Percentiles rank a stretch among this genome's conserved stretches.
Evolutionary conservation across 2,113 vertebrate species (phyloP).

Genomic region (zebrafish (Danio rerio)): GRCz12tu NC_133184.1:37229501-37230000

Average conservation of each 20-base stretch:
- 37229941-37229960: not conserved
- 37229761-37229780: conserved; percentile 13
- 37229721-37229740: conserved; percentile 39
- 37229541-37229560: conserved; percentile 37
- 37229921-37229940: not conserved
- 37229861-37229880: conserved; percentile 5
- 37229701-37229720: conserved; percentile 5
- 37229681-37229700: conserved; percentile 48
- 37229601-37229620: conserved; percentile 25
- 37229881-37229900: not conserved
- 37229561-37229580: conserved; percentile 40
- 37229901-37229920: conserved; percentile 13
- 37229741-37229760: conserved; percentile 47
- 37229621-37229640: conserved; percentile 31
- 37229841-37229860: conserved; percentile 30
- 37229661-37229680: conserved; percentile 57
- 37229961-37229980: not conserved
- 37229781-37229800: conserved; percentile 19
- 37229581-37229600: conserved; percentile 12
- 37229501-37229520: not conserved
- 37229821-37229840: conserved; percentile 23
- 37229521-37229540: not conserved
- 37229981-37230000: not conserved
- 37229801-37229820: conserved; percentile 20
- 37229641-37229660: conserved; percentile 49